Evolutionary conservation across 2,797 vertebrate genomes (phyloP).

Genomic region (Diceros bicornis): DNA sequence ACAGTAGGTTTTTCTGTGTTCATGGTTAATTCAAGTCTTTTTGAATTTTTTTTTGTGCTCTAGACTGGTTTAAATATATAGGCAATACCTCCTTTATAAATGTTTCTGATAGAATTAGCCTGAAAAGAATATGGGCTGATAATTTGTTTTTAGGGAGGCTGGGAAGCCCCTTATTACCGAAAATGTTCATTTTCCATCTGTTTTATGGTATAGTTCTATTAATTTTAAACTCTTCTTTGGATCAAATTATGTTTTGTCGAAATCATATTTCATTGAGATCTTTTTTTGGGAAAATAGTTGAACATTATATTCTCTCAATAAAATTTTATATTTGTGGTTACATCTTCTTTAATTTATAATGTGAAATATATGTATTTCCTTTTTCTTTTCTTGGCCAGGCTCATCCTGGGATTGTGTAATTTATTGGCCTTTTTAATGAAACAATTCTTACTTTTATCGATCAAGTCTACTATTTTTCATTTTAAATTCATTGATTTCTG

Average conservation of each 20-base stretch:
- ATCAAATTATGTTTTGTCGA: conserved; percentile 10
- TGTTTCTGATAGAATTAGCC: background rate
- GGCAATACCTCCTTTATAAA: background rate
- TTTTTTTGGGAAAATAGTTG: conserved; percentile 8
- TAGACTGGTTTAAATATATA: background rate
- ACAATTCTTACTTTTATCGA: conserved; percentile 67
- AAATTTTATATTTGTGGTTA: conserved; percentile 35
- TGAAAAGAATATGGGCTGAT: background rate
- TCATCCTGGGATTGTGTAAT: conserved; percentile 36
- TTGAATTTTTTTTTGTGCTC: background rate
- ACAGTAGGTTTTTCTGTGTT: background rate
- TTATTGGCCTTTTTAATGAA: conserved; percentile 71
- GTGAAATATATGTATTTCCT: background rate
- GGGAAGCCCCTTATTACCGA: background rate
- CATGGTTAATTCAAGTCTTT: background rate
- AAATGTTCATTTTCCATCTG: conserved; percentile 61
- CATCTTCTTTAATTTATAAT: background rate
- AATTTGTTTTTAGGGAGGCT: background rate
- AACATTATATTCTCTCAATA: background rate
- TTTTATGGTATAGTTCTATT: background rate
- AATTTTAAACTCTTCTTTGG: conserved; percentile 55
- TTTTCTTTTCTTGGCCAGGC: conserved; percentile 1
- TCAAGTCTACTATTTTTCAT: conserved; percentile 57
- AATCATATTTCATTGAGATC: conserved; percentile 28
- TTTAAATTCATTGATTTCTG: conserved; percentile 66